Base-by-base conservation (phyloP, 2,797 vertebrate genomes). In the Neoniphon sammara region DNA sequence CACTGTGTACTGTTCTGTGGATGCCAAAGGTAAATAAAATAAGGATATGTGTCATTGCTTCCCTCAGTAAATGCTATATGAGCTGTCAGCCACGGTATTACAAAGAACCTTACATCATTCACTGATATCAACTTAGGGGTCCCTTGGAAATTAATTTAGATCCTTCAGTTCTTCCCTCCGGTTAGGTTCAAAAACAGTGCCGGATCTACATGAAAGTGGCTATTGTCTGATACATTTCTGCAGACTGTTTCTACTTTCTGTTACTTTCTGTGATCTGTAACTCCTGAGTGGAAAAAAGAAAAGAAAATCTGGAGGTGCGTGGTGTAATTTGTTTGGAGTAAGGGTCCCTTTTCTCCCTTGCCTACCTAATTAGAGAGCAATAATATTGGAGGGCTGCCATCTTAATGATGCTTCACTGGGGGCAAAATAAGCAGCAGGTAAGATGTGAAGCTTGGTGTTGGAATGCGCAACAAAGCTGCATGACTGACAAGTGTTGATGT, bases 71-170 rank as follows among this genome's bases (percentile, higher is more conserved):
- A 60, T 58, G 21, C 55, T 66, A 23, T 30, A 46, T 52, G 57
- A 87, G 70, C 75, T 25, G 25, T 78, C 76, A 81, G 64, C 73
- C 31, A 5, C 47, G 63, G 75, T 69, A 77, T 82, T 76, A 83
- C 78, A 81, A 75, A 81, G 80, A 70, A 66, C 62, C 61, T 84
- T 55, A 80, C 82, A 90, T 90, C 85, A 79, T 67, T 87, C 86
- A 58, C 67, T 86, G 79, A 65, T 83, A 84, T 83, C 75, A 86
- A 87, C 87, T 88, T 81, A 74, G 53, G 54, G 59, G 83, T 91
- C 89, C 91, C 91, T 75, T 76, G 85, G 90, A 92, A 93, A 93
- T 91, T 90, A 90, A 93, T 93, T 92, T 92, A 88, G 82, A 88
- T 89, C 58, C 75, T 80, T 79, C 80, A 74, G 52, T 87, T 82